Percentiles rank a stretch among this genome's conserved stretches.
These are phyloP conservation scores for Phyto melanocephala DNA, from an alignment of 2,888 invertebrate genomes.

Conservation along the genomic window DNA sequence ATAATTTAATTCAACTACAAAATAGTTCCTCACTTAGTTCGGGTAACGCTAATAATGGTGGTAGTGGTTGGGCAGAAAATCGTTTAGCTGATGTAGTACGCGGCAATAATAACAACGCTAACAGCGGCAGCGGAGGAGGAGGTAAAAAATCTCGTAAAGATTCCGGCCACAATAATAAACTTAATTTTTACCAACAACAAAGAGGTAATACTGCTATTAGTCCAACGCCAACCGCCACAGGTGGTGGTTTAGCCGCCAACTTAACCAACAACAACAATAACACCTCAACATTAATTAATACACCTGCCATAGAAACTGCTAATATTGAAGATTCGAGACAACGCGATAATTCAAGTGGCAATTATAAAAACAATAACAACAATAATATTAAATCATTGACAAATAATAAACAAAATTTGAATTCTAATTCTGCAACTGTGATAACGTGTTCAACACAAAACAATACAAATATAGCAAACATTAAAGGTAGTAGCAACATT, in stretches of 20 bases:
- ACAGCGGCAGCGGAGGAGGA: slow-evolving; percentile 32
- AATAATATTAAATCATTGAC: slow-evolving; percentile 68
- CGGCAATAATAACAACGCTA: slow-evolving; percentile 80
- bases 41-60: slow-evolving; percentile 67
- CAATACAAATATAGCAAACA: slow-evolving; percentile 71
- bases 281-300: slow-evolving; percentile 74
- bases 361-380: slow-evolving; percentile 68
- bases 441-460: slow-evolving; percentile 79
- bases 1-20: slow-evolving; percentile 66
- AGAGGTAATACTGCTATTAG: slow-evolving; percentile 65
- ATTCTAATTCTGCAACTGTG: slow-evolving; percentile 76
- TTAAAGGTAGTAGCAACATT: slow-evolving; percentile 66
- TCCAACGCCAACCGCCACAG: slow-evolving; percentile 68
- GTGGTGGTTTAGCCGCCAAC: slow-evolving; percentile 77
- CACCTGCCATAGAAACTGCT: slow-evolving; percentile 59
- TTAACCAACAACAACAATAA: slow-evolving; percentile 81
- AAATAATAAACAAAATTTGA: slow-evolving; percentile 76
- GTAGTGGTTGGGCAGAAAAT: slow-evolving; percentile 81
- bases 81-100: slow-evolving; percentile 90
- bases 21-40: slow-evolving; percentile 70
- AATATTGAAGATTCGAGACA: slow-evolving; percentile 77
- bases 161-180: slow-evolving; percentile 69
- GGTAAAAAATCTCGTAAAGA: slow-evolving; percentile 76
- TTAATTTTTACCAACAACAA: slow-evolving; percentile 65
- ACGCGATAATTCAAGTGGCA: slow-evolving; percentile 70